Percentiles rank a stretch among this genome's conserved stretches.
Evolutionary conservation across 2,797 vertebrate species (phyloP).

Genomic region (Acipenser oxyrinchus): DNA sequence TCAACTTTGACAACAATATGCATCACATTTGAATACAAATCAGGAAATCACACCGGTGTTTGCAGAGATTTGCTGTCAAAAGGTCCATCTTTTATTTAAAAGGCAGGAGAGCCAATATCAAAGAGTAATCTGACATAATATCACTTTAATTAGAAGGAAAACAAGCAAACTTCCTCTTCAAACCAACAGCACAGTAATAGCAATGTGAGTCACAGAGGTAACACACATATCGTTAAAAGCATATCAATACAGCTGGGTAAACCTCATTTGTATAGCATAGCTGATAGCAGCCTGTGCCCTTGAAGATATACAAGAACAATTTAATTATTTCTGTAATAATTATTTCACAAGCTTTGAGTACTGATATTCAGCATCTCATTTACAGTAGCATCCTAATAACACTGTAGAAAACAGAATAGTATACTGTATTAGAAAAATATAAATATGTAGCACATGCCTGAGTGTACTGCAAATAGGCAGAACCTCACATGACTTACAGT

Average conservation of each 20-base stretch:
- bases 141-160: neutral
- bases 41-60: neutral
- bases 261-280: neutral
- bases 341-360: neutral
- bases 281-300: neutral
- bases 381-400: neutral
- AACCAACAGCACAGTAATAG: too few relatives aligned
- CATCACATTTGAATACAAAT: slow-evolving; percentile 12
- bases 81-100: slow-evolving; percentile 4
- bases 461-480: too few relatives aligned
- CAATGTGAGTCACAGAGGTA: too few relatives aligned
- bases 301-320: neutral
- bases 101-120: neutral
- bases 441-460: too few relatives aligned
- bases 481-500: too few relatives aligned
- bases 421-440: too few relatives aligned
- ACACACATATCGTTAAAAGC: neutral
- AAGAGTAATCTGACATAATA: slow-evolving; percentile 2
- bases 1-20: neutral
- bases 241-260: slow-evolving; percentile 1
- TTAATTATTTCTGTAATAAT: neutral
- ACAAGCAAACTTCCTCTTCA: neutral
- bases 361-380: neutral
- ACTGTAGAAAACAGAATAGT: too few relatives aligned
- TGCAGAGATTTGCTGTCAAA: slow-evolving; percentile 1